Conservation (phyloP, 2,797 vertebrate genomes). For the Sylvilagus floridanus region DNA sequence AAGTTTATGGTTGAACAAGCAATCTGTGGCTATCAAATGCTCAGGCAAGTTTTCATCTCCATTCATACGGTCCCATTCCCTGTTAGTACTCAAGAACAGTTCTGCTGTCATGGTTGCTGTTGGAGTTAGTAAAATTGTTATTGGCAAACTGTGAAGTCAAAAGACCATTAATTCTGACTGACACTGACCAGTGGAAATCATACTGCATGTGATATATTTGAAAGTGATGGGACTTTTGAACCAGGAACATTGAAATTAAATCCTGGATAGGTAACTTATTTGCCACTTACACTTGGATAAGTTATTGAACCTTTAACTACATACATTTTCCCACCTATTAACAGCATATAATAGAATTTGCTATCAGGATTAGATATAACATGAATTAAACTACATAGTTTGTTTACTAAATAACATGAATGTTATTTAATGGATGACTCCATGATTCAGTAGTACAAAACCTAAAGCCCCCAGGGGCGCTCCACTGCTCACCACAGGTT, state of each 20-base stretch:
- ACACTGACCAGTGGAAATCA: background rate
- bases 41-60: background rate
- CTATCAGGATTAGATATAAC: background rate
- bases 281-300: background rate
- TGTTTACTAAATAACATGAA: background rate
- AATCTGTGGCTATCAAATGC: background rate
- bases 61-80: background rate
- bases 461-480: background rate
- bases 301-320: background rate
- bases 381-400: background rate
- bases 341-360: background rate
- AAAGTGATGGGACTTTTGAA: background rate
- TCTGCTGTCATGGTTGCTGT: background rate
- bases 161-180: background rate
- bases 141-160: background rate
- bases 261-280: background rate
- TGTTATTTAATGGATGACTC: background rate
- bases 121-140: background rate
- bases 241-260: background rate
- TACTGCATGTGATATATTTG: background rate
- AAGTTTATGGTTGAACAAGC: background rate
- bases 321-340: background rate
- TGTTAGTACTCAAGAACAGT: background rate
- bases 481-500: background rate
- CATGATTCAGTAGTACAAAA: background rate